Evolutionary conservation across 2,797 vertebrate species (phyloP).

Genomic region (Anabacerthia variegaticeps): DNA sequence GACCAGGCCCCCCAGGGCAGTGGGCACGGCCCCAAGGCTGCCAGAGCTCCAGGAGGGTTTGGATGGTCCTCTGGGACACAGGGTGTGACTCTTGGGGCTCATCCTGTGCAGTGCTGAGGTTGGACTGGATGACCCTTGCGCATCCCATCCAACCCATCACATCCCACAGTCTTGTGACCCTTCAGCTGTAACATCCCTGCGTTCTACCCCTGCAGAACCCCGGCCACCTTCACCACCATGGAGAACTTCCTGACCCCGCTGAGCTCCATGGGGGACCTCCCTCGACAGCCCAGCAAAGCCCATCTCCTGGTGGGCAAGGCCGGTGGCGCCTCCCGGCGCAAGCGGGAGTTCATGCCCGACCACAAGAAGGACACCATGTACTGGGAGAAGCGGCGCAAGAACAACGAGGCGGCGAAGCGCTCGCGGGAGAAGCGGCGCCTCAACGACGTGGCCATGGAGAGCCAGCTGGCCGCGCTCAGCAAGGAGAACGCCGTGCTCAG

Average conservation of each 20-base stretch:
- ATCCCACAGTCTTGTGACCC: too few species aligned
- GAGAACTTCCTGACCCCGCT: neutral
- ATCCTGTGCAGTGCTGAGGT: neutral
- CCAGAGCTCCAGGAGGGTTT: neutral
- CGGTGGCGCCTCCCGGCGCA: constrained; percentile 70
- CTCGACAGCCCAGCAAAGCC: neutral
- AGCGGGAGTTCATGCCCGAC: constrained; percentile 87
- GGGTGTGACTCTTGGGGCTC: neutral
- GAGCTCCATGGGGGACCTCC: neutral
- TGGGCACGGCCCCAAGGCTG: neutral
- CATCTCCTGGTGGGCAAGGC: neutral
- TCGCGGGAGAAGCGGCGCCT: constrained; percentile 90
- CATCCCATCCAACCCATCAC: neutral
- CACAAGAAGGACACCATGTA: constrained; percentile 89
- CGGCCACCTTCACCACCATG: neutral
- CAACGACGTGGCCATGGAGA: constrained; percentile 84
- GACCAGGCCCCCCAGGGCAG: neutral
- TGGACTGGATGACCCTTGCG: neutral
- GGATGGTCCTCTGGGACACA: neutral
- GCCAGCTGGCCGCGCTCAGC: constrained; percentile 79
- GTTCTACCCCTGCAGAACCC: neutral
- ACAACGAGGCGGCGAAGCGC: constrained; percentile 92
- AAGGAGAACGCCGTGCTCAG: constrained; percentile 85
- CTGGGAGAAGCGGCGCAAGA: constrained; percentile 93
- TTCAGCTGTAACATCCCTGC: neutral